phyloP scores from a whole-genome alignment of 2,888 invertebrate species.

The Aethes cnicana region DNA sequence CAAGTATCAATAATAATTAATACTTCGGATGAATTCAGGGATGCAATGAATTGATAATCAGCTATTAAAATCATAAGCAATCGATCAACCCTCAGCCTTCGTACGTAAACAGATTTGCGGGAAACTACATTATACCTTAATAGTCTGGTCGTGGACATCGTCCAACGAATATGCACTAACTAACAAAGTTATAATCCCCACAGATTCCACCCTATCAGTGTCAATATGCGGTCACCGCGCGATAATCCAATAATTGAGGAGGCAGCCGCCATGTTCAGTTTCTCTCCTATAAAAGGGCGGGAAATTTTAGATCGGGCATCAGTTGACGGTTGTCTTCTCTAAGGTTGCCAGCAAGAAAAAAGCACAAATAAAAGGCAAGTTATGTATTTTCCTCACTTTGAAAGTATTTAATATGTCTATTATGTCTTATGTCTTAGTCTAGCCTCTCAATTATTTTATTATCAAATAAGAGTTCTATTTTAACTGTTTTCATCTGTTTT shows the following conservation, averaged over 20 bases:
- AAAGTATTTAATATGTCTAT: too few species aligned
- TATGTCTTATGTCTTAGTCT: too few species aligned
- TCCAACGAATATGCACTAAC: conserved; percentile 38
- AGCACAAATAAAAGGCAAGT: conserved; percentile 42
- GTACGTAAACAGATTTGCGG: conserved; percentile 6
- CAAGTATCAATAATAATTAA: too few species aligned
- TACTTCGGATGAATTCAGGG: too few species aligned
- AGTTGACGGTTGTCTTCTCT: conserved; percentile 54
- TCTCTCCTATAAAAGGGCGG: conserved; percentile 62
- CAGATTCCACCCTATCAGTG: conserved; percentile 47
- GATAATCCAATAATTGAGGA: conserved; percentile 74
- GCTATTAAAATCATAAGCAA: neutral
- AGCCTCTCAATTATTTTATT: too few species aligned
- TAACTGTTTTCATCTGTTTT: too few species aligned
- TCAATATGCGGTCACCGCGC: conserved; percentile 70
- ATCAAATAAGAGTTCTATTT: too few species aligned
- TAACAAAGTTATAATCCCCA: conserved; percentile 70
- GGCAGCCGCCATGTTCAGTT: conserved; percentile 43
- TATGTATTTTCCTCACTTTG: conserved; percentile 5
- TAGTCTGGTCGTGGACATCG: conserved; percentile 11
- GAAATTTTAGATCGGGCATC: conserved; percentile 51
- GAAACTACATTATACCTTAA: conserved; percentile 26
- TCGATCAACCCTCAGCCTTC: neutral
- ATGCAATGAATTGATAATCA: too few species aligned
- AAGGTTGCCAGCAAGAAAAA: conserved; percentile 55